Evolutionary conservation across 2,888 invertebrate genomes (phyloP), one percentile per base, ranked within the genome.

Genomic region (Nemotelus nigrinus): DNA sequence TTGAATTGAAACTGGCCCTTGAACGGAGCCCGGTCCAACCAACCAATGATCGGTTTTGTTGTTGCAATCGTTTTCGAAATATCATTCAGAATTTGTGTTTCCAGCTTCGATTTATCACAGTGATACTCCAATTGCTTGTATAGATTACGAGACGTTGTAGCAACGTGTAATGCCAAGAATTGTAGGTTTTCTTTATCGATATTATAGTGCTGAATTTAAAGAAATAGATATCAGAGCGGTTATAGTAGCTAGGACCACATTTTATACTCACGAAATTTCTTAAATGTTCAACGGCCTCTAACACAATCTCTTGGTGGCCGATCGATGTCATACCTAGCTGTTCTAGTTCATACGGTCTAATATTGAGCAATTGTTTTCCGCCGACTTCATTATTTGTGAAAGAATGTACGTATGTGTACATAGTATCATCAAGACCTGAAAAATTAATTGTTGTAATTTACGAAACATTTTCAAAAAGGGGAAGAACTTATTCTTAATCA

Each of bases 251-350:
- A 44, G 47, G 57, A 45, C 25, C 25, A 1, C 25, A 25, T 25
- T 25, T 25, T 25, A 45, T 44, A 60, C 93, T 90, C 88, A 96
- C 96, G 88, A 97, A 94, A 88, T 96, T 94, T 82, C 94, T 89
- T 67, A 98, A 89, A 82, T 96, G 93, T 83, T 96, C 96, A 10
- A 98, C 94, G 71, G 96, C 97, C 87, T 97, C 97, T 65, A 98
- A 89, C 80, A 98, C 92, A 76, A 97, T 91, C 86, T 97, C 97
- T 86, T 98, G 97, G 86, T 98, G 97, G 7, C 98, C 98, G 80
- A 98, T 91, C 85, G 94, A 93, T 79, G 89, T 89, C 84, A 98
- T 93, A 43, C 96, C 95, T 76, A 98, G 89, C 85, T 94, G 92
- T 84, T 96, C 94, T 80, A 98, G 90, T 88, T 97, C 96, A 85